Evolutionary conservation across 2,113 vertebrate genomes (phyloP).

Genomic region (pig (Sus scrofa)): T2T-Sscrofa CM000819.6:116864001-116864500

Average conservation of each 20-base stretch:
- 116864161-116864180: conserved; percentile 75
- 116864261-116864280: background rate
- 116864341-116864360: background rate
- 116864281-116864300: background rate
- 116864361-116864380: too few relatives aligned
- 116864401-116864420: too few relatives aligned
- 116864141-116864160: conserved; percentile 74
- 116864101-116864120: conserved; percentile 65
- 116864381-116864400: too few relatives aligned
- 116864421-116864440: too few relatives aligned
- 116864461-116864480: too few relatives aligned
- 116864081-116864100: conserved; percentile 21
- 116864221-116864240: conserved; percentile 24
- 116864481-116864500: too few relatives aligned
- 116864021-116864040: conserved; percentile 62
- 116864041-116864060: conserved; percentile 23
- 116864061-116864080: background rate
- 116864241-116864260: conserved; percentile 30
- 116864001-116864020: conserved; percentile 8
- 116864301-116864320: background rate
- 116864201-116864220: conserved; percentile 42
- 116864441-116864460: too few relatives aligned
- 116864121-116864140: conserved; percentile 47
- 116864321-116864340: background rate
- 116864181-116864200: conserved; percentile 73